phyloP scores from a whole-genome alignment of 2,113 vertebrate genomes.

The Pitta sordida region DNA sequence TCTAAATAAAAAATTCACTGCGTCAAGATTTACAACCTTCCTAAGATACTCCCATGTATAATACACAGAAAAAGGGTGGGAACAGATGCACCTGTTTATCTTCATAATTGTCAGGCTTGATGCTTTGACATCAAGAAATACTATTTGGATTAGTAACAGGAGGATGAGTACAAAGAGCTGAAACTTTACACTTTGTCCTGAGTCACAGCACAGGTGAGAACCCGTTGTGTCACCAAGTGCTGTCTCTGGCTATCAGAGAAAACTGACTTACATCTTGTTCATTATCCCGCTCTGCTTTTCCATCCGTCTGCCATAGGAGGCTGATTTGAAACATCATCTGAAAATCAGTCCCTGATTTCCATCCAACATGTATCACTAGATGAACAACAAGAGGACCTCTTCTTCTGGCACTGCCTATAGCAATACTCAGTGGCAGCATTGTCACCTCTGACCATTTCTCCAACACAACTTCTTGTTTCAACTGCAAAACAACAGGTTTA shows the following conservation, averaged over 20 bases:
- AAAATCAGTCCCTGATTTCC: background rate
- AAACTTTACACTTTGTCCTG: background rate
- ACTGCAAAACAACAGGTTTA: no score
- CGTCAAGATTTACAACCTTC: background rate
- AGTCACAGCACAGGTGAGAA: background rate
- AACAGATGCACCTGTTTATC: background rate
- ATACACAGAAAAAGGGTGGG: background rate
- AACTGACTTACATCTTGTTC: background rate
- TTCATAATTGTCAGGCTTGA: background rate
- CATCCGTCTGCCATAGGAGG: background rate
- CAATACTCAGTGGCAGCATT: background rate
- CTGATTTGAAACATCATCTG: background rate
- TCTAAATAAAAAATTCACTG: background rate
- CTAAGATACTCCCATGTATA: background rate
- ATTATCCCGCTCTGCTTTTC: background rate
- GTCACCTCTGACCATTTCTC: background rate
- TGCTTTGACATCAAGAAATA: background rate
- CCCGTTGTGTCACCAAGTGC: background rate
- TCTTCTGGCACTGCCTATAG: background rate
- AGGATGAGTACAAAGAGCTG: background rate
- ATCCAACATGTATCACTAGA: background rate
- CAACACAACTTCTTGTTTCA: background rate
- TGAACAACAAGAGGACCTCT: background rate
- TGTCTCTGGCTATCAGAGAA: background rate
- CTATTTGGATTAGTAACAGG: background rate